These are phyloP conservation scores for Chaetodon trifasciatus DNA, from an alignment of 2,797 vertebrate genomes.

Conservation along the genomic window DNA sequence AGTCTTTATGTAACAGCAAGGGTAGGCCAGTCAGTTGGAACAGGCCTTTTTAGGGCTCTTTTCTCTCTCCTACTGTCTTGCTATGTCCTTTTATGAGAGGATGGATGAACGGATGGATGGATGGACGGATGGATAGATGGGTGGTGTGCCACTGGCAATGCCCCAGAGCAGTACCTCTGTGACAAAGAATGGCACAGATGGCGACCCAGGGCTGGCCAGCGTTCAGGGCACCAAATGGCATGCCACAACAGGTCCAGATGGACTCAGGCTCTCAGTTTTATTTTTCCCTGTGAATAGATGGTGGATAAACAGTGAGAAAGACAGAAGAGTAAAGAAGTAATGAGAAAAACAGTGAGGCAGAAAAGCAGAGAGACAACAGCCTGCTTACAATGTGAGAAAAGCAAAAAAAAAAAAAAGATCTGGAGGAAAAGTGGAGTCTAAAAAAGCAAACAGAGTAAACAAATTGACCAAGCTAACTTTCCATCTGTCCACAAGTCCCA, in stretches of 20 bases:
- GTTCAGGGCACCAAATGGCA: conserved; percentile 71
- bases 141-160: conserved; percentile 36
- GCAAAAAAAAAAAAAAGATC: not conserved
- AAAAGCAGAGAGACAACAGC: conserved; percentile 21
- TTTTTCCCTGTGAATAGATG: conserved; percentile 60
- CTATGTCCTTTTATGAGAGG: conserved; percentile 41
- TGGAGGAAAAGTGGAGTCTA: conserved; percentile 6
- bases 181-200: conserved; percentile 68
- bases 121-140: conserved; percentile 23
- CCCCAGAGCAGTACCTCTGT: conserved; percentile 57
- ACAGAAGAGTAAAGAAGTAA: conserved; percentile 25
- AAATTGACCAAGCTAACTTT: conserved; percentile 29
- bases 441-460: conserved; percentile 24
- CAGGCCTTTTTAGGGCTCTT: conserved; percentile 43
- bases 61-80: not conserved
- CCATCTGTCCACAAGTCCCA: conserved; percentile 35
- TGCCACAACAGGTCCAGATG: conserved; percentile 78
- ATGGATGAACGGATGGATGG: conserved; percentile 12
- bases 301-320: conserved; percentile 18
- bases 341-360: not conserved
- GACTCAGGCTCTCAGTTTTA: conserved; percentile 56
- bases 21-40: conserved; percentile 41
- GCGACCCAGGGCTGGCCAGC: conserved; percentile 54
- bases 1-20: conserved; percentile 68
- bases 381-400: conserved; percentile 9